A percentile compares a stretch with the other conserved stretches of the same genome.
Conservation (phyloP, 2,888 invertebrate species). For the Gymnosoma rotundatum region DNA sequence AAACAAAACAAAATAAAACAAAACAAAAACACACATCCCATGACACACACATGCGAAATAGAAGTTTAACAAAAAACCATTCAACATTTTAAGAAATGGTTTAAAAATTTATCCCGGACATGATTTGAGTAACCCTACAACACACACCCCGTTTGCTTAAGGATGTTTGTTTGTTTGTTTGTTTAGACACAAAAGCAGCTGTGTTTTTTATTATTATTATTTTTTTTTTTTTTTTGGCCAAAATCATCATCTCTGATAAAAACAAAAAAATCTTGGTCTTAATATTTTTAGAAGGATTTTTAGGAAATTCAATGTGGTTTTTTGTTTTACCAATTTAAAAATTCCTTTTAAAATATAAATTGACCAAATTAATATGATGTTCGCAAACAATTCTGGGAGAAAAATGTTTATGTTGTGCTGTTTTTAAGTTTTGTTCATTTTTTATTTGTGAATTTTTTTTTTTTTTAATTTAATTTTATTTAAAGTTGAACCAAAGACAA, state of each 20-base stretch:
- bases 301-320: conserved; percentile 62
- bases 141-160: conserved; percentile 8
- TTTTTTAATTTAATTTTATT: conserved; percentile 34
- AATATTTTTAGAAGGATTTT: conserved; percentile 57
- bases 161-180: conserved; percentile 3
- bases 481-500: conserved; percentile 8
- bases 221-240: conserved; percentile 29
- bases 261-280: conserved; percentile 38
- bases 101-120: conserved; percentile 51
- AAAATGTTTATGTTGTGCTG: conserved; percentile 76
- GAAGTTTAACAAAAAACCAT: conserved; percentile 39
- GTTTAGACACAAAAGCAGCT: conserved; percentile 40
- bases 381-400: conserved; percentile 82
- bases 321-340: conserved; percentile 81
- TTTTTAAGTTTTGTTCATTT: conserved; percentile 6
- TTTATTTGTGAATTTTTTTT: neutral
- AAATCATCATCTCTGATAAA: conserved; percentile 56
- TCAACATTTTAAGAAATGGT: conserved; percentile 60
- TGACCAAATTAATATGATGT: conserved; percentile 82
- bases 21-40: neutral
- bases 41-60: conserved; percentile 39
- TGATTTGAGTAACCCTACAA: conserved; percentile 47
- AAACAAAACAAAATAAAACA: neutral
- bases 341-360: conserved; percentile 83
- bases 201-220: conserved; percentile 45